These are phyloP conservation scores for Parnassius apollo DNA, from an alignment of 2,888 invertebrate genomes.

Conservation along the genomic window DNA sequence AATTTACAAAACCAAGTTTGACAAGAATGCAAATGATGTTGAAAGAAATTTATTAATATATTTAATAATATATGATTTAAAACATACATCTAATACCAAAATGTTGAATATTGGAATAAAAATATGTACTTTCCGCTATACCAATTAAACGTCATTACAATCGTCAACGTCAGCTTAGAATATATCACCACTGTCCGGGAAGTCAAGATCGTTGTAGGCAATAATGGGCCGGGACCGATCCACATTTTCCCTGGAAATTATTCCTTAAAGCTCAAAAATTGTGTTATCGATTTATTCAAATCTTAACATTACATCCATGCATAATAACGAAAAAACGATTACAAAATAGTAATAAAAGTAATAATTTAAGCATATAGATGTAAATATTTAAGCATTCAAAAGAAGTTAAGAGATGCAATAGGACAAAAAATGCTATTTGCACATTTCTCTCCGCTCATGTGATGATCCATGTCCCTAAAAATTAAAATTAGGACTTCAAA, in stretches of 20 bases:
- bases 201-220: conserved; percentile 95
- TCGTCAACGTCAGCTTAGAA: conserved; percentile 74
- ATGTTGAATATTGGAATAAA: conserved; percentile 4
- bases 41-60: not conserved
- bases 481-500: too few species aligned
- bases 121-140: not conserved
- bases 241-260: conserved; percentile 83
- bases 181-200: conserved; percentile 89
- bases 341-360: not conserved
- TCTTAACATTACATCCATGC: conserved; percentile 19
- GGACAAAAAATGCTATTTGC: not conserved
- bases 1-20: conserved; percentile 3
- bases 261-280: conserved; percentile 54
- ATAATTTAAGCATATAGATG: too few species aligned
- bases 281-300: conserved; percentile 9
- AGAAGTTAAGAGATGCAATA: not conserved
- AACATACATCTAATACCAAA: not conserved
- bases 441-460: too few species aligned
- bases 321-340: conserved; percentile 21
- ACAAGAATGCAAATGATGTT: conserved; percentile 17
- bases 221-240: conserved; percentile 89
- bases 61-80: not conserved
- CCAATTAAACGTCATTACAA: conserved; percentile 4
- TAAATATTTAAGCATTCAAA: not conserved
- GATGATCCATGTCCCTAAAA: too few species aligned